Evolutionary conservation across 1,140 invertebrate genomes (phyloP), one percentile per base, ranked within the genome.

Genomic region (Camponotus floridanus): DNA sequence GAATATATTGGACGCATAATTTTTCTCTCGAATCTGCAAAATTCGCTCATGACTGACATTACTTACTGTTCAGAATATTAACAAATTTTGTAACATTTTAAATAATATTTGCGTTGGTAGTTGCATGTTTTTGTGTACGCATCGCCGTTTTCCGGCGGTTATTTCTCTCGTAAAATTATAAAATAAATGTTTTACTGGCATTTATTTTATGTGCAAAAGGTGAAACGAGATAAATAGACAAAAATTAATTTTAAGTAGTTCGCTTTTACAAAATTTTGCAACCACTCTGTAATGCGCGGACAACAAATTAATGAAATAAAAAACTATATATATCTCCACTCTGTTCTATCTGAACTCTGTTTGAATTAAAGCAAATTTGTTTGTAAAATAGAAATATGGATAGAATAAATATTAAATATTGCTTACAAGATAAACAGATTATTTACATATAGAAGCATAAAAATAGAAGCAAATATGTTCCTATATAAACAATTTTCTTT

Each of bases 41-140:
- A 9, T 13, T 55, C 8, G 4, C 21, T 51, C 31, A 64, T 42
- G 3, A 57, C 4, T 8, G 21, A 18, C 11, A 0, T 59, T 7
- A 5, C 15, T 26, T 5, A 26, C 26, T 48, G 26, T 55, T 78
- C n/a, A 7, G 9, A 42, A 62, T 61, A 11, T 42, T 4, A 42
- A 26, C 68, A 7, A 51, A 78, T 64, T 64, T 78, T 78, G 3
- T 6, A 78, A 18, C 39, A 45, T 65, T 71, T 71, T 51, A 71
- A 33, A 71, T 51, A n/a, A 51, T 55, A 51, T 51, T 45, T 45
- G 1, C 11, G 9, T 21, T 45, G 8, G 11, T 36, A n/a, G n/a
- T 2, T 26, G 1, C 26, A 18, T 11, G 6, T 21, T 64, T 26
- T 18, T 68, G 7, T 9, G 48, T 18, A 21, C 13, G 5, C 31